Conservation (phyloP, 2,113 vertebrate species). For the Phaethornis superciliosus region DNA sequence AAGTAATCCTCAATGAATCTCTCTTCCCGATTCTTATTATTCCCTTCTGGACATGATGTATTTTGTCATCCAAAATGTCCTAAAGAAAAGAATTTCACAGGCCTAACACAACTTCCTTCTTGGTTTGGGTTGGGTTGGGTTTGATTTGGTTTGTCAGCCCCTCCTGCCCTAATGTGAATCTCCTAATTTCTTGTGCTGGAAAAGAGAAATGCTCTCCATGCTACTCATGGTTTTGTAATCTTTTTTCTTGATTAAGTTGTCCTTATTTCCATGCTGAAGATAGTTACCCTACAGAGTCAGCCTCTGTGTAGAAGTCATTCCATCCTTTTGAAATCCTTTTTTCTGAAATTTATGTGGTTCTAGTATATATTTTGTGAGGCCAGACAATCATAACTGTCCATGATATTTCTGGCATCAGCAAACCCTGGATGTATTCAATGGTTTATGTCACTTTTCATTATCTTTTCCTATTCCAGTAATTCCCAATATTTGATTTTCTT, state of each 20-base stretch:
- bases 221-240: background rate
- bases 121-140: background rate
- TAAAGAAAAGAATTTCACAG: background rate
- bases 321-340: background rate
- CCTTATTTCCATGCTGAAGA: background rate
- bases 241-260: background rate
- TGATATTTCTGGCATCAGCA: background rate
- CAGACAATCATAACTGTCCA: background rate
- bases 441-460: background rate
- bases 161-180: background rate
- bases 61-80: background rate
- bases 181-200: background rate
- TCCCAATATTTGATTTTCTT: background rate
- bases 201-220: background rate
- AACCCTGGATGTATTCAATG: background rate
- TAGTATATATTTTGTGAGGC: background rate
- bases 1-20: background rate
- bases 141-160: background rate
- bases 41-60: background rate
- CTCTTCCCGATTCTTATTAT: background rate
- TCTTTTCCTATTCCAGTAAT: background rate
- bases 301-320: background rate
- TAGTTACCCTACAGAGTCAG: accelerated
- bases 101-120: background rate
- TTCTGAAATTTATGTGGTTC: background rate